A percentile compares a stretch with the other conserved stretches of the same genome.
Conservation (phyloP, 2,888 invertebrate genomes). For the Steinernema hermaphroditum region DNA sequence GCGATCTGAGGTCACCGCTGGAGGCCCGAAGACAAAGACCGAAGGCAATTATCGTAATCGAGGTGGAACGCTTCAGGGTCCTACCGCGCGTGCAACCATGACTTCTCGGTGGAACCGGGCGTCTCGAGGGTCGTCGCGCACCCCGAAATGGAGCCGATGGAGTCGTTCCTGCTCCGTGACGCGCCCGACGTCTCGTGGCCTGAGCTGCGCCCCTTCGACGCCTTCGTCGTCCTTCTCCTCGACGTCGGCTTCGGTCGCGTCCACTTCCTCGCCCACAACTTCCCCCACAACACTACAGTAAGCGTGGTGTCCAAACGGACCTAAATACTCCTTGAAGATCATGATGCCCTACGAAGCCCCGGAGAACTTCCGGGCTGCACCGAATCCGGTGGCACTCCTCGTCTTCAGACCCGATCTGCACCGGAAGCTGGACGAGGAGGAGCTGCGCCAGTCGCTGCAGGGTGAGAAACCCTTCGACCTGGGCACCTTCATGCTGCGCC, state of each 20-base stretch:
- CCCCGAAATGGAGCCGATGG: constrained; percentile 57
- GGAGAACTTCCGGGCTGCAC: constrained; percentile 57
- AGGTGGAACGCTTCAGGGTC: constrained; percentile 46
- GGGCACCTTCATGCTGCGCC: constrained; percentile 55
- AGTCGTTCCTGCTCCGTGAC: constrained; percentile 56
- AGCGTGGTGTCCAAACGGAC: not conserved
- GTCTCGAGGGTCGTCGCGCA: constrained; percentile 42
- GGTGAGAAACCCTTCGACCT: constrained; percentile 51
- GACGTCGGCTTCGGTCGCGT: constrained; percentile 63
- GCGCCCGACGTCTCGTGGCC: constrained; percentile 54
- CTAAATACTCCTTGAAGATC: constrained; percentile 38
- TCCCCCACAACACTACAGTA: constrained; percentile 51
- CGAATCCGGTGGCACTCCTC: constrained; percentile 61
- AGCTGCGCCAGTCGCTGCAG: not conserved
- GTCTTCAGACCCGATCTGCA: constrained; percentile 49
- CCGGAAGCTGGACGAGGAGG: not conserved
- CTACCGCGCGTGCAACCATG: constrained; percentile 65
- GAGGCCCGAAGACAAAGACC: not conserved
- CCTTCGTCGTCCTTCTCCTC: constrained; percentile 49
- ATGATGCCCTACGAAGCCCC: constrained; percentile 55
- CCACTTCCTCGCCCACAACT: constrained; percentile 60
- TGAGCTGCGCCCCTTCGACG: constrained; percentile 40
- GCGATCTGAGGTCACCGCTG: constrained; percentile 16
- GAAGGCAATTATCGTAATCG: constrained; percentile 11
- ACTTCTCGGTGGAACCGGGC: constrained; percentile 47